Base-by-base conservation (phyloP, 2,888 invertebrate genomes). In the Philereme transversata region DNA sequence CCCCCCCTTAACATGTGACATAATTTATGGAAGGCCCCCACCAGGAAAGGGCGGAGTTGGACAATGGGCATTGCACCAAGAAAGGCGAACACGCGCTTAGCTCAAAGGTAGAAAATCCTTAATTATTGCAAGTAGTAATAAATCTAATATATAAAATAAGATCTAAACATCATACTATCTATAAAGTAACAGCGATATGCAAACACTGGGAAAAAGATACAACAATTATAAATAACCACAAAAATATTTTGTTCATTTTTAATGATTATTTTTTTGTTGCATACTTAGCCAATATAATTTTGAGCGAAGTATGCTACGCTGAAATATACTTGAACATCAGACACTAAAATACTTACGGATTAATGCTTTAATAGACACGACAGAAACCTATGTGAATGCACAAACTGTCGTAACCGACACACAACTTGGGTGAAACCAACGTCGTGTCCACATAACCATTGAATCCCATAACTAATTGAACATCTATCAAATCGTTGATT, bases 181-280 rank as follows among this genome's bases (percentile, higher is more conserved):
- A 71, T 69, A 63, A 57, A 70, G 64, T 72, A 74, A 70, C 77
- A 76, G 71, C 70, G 70, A 73, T 71, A 72, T 74, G 71, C 70
- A 72, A 68, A 64, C 55, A 75, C 74, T 74, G 74, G 69, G 74
- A 73, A 60, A 22, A 72, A 72, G 59, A 64, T 59, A 83, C 77
- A 79, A 84, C 78, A 77, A 72, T 78, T 79, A 83, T 82, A 83
- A 78, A 83, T 74, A 76, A 81, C 72, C 80, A 84, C 61, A 60
- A 67, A 64, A 64, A 70, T 67, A 67, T 53, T 50, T 64, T 66
- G 64, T 52, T 71, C 57, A 49, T 57, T 52, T 51, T 50, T n/a
- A 11, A 38, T 57, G 8, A n/a, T n/a, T 38, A n/a, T 60, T 60
- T 66, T 63, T 57, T 57, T 4, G 49, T 35, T 52, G 64, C 56